Evolutionary conservation across 1,140 invertebrate species (phyloP).

Genomic region (Lethrus apterus): DNA sequence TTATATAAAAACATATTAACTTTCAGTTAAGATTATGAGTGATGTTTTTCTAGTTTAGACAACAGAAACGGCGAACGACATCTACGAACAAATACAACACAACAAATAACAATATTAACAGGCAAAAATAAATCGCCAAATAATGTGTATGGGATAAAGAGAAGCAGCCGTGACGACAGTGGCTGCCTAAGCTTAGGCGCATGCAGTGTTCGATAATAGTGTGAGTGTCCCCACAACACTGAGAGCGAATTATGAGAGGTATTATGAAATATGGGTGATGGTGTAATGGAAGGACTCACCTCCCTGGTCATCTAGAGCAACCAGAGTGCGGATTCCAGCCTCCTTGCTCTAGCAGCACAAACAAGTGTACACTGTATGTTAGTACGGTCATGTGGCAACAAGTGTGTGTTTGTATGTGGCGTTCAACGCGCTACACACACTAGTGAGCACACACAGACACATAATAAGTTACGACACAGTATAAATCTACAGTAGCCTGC

Average conservation of each 20-base stretch:
- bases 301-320: conserved; percentile 98
- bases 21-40: too few species aligned
- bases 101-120: conserved; percentile 1
- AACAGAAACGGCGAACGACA: not conserved
- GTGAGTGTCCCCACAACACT: conserved; percentile 2
- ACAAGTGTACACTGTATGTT: conserved; percentile 54
- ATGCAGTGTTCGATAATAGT: conserved; percentile 9
- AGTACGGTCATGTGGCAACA: conserved; percentile 25
- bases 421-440: conserved; percentile 1
- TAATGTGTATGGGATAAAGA: conserved; percentile 3
- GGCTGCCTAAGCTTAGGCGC: conserved; percentile 6
- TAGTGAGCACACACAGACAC: conserved; percentile 10
- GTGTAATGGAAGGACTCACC: conserved; percentile 67
- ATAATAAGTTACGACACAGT: not conserved
- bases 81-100: conserved; percentile 2
- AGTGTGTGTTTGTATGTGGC: conserved; percentile 10
- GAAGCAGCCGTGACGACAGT: conserved; percentile 3
- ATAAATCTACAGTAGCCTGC: conserved; percentile 1
- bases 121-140: conserved; percentile 1
- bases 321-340: conserved; percentile 97
- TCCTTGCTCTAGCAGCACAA: conserved; percentile 93
- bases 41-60: not conserved
- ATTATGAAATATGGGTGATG: conserved; percentile 1
- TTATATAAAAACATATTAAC: too few species aligned
- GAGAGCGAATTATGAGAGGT: conserved; percentile 3